phyloP scores from a whole-genome alignment of 1,140 invertebrate genomes.

The Penaeus chinensis region DNA sequence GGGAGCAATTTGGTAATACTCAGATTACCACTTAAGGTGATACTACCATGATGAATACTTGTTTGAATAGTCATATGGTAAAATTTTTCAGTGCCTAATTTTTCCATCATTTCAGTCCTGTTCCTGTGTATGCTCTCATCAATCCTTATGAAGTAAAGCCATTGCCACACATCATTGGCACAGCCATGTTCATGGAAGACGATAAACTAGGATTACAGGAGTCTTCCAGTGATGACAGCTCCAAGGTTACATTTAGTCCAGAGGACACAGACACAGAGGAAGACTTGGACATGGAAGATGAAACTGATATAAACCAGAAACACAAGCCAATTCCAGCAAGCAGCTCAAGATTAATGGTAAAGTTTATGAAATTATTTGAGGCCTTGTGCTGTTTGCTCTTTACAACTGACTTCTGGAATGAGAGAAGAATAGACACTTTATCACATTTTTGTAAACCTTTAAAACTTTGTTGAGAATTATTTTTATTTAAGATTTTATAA shows the following conservation, averaged over 20 bases:
- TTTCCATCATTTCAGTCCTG: constrained; percentile 30
- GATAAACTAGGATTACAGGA: constrained; percentile 48
- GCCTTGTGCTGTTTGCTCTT: not conserved
- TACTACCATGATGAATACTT: no score
- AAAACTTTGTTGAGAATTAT: no score
- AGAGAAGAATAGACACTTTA: no score
- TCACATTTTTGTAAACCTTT: no score
- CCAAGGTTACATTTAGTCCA: constrained; percentile 41
- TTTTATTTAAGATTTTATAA: not conserved
- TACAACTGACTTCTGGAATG: not conserved
- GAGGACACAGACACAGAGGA: constrained; percentile 43
- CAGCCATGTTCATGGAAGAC: constrained; percentile 39
- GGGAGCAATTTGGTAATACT: no score
- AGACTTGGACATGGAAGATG: constrained; percentile 21
- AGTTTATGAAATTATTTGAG: not conserved
- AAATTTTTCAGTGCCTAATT: not conserved
- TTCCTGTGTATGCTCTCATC: constrained; percentile 47
- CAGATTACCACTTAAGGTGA: no score
- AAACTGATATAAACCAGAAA: not conserved
- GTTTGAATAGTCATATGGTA: no score
- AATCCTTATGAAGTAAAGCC: constrained; percentile 43
- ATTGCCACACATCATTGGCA: constrained; percentile 50
- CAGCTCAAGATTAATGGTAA: constrained; percentile 49
- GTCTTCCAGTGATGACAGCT: constrained; percentile 49
- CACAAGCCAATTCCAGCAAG: constrained; percentile 36